Percentiles rank a stretch among this genome's conserved stretches.
Conservation (phyloP, 2,113 vertebrate genomes). For the Bos indicus region DNA sequence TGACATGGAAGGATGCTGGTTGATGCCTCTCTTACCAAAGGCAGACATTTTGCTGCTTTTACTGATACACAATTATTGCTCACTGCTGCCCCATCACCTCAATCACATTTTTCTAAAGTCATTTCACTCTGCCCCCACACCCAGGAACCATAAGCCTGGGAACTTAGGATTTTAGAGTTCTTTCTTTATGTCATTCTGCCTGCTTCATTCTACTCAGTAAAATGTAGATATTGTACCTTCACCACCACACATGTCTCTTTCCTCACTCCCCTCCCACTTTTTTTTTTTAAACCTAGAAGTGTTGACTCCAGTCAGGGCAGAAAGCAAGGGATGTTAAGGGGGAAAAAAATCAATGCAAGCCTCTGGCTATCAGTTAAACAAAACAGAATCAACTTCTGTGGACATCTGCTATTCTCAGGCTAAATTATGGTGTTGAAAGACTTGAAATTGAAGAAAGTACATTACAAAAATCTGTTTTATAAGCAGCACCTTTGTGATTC, state of each 20-base stretch:
- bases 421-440: slow-evolving; percentile 34
- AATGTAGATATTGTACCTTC: background rate
- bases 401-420: slow-evolving; percentile 30
- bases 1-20: background rate
- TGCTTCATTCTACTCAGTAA: background rate
- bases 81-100: background rate
- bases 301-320: background rate
- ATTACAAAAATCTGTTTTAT: slow-evolving; percentile 14
- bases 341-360: slow-evolving; percentile 18
- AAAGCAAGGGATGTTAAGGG: background rate
- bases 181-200: background rate
- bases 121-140: background rate
- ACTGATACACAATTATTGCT: background rate
- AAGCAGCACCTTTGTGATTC: background rate
- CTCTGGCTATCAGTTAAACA: slow-evolving; percentile 51
- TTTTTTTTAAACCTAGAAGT: background rate
- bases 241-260: background rate
- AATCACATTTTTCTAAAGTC: background rate
- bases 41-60: background rate
- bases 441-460: slow-evolving; percentile 18
- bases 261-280: background rate
- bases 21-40: background rate
- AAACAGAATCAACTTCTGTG: slow-evolving; percentile 39
- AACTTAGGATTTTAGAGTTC: background rate
- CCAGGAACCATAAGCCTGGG: background rate